A percentile compares a stretch with the other conserved stretches of the same genome.
phyloP scores from a whole-genome alignment of 2,113 vertebrate genomes.

The Cottus gobio region DNA sequence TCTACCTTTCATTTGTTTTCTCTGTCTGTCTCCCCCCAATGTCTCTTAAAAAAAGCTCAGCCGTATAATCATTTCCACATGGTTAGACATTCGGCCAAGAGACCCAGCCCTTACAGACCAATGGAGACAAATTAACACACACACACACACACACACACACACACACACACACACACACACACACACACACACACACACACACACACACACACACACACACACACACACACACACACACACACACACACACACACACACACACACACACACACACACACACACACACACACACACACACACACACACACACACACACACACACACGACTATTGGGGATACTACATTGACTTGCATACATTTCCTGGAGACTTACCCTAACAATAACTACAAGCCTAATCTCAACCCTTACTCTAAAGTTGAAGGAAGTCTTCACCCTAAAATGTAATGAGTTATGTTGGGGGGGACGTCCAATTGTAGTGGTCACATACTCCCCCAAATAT shows the following conservation, averaged over 20 bases:
- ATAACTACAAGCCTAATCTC: neutral
- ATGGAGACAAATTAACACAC: constrained; percentile 34
- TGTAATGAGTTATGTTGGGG: neutral
- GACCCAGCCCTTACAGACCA: constrained; percentile 45
- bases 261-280: neutral
- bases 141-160: too few species aligned
- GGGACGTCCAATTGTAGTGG: neutral
- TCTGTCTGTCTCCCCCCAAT: constrained; percentile 39
- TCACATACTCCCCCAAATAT: neutral
- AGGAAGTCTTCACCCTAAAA: too few species aligned
- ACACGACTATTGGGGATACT: neutral
- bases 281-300: neutral
- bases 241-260: neutral
- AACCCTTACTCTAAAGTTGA: too few species aligned
- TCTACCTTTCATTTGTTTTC: constrained; percentile 53
- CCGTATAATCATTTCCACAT: constrained; percentile 78
- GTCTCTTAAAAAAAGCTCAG: constrained; percentile 60
- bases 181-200: neutral
- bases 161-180: neutral
- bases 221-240: neutral
- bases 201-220: neutral
- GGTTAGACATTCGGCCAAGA: constrained; percentile 60
- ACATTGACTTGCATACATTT: too few species aligned
- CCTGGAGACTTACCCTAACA: too few species aligned
- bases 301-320: neutral